Conservation (phyloP, 2,888 invertebrate genomes). For the Acrocera orbiculus region DNA sequence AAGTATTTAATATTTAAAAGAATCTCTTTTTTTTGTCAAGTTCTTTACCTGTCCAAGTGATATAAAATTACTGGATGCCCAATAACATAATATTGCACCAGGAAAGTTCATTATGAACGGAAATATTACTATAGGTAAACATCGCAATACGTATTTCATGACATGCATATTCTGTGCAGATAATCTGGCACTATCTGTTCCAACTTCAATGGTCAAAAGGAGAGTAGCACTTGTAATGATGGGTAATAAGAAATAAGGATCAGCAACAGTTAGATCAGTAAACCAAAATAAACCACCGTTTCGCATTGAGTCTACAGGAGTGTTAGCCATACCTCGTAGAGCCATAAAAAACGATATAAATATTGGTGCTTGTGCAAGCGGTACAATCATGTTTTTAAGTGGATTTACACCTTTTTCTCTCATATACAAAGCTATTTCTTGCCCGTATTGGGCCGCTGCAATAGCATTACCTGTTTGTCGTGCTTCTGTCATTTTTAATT, state of each 20-base stretch:
- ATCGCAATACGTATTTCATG: conserved; percentile 58
- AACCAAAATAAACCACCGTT: conserved; percentile 89
- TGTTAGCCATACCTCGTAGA: conserved; percentile 69
- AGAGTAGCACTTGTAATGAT: conserved; percentile 69
- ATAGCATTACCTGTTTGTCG: conserved; percentile 64
- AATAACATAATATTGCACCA: conserved; percentile 74
- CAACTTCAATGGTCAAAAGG: conserved; percentile 63
- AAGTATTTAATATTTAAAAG: background rate
- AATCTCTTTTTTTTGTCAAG: too few species aligned
- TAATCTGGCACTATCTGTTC: conserved; percentile 56
- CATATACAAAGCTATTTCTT: conserved; percentile 69
- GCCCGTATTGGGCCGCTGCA: conserved; percentile 54
- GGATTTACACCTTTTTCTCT: conserved; percentile 66
- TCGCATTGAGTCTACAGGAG: conserved; percentile 79
- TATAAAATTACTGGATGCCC: conserved; percentile 74
- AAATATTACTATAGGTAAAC: conserved; percentile 59
- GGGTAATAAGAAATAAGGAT: conserved; percentile 78
- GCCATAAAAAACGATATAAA: conserved; percentile 87
- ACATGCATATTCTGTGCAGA: conserved; percentile 46
- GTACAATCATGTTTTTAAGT: conserved; percentile 58
- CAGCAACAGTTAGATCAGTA: conserved; percentile 72
- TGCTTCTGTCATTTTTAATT: conserved; percentile 73
- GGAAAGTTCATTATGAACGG: conserved; percentile 80
- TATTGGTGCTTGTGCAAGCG: conserved; percentile 68
- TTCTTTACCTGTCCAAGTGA: conserved; percentile 49